Evolutionary conservation across 2,797 vertebrate species (phyloP).

Genomic region (Sarcoramphus papa): DNA sequence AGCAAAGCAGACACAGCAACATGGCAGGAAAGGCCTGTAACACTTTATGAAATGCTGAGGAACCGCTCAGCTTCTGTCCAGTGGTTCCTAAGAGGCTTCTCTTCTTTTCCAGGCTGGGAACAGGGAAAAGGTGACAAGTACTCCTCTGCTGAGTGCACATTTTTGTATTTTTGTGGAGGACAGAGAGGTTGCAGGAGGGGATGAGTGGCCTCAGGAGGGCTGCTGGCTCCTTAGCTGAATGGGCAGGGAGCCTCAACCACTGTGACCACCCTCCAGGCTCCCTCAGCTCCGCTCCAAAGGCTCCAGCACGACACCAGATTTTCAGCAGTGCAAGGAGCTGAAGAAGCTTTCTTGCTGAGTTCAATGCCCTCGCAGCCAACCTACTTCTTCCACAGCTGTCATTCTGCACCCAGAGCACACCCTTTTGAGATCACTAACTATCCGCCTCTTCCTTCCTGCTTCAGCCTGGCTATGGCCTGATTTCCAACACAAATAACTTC

Average conservation of each 20-base stretch:
- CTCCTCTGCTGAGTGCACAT: background rate
- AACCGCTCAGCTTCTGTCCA: too few relatives aligned
- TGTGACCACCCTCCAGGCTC: accelerated
- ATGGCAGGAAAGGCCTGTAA: background rate
- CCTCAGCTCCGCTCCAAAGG: background rate
- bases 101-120: background rate
- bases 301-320: background rate
- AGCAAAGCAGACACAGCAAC: background rate
- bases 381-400: background rate
- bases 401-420: background rate
- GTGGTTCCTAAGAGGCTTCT: background rate
- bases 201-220: background rate
- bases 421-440: background rate
- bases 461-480: conserved; percentile 8
- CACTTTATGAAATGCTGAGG: background rate
- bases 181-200: background rate
- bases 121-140: background rate
- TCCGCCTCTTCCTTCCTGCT: conserved; percentile 52
- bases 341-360: background rate
- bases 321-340: background rate
- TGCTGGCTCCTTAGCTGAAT: background rate
- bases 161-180: background rate
- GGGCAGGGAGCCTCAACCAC: background rate
- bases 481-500: conserved; percentile 47
- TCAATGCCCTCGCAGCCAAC: background rate